These are phyloP conservation scores for Enteromius treurensis DNA, from an alignment of 2,797 vertebrate genomes.

Conservation along the genomic window DNA sequence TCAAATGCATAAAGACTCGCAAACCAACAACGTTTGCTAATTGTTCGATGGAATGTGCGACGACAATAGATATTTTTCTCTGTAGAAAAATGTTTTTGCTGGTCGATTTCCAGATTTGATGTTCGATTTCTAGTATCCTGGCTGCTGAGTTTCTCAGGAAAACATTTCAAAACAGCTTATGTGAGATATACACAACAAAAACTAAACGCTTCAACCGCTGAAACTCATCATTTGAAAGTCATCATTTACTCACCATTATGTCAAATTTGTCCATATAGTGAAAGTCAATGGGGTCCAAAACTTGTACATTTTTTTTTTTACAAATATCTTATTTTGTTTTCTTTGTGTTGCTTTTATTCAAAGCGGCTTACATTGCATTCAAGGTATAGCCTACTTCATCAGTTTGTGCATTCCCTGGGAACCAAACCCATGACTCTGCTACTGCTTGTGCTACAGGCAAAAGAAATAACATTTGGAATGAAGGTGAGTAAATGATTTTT, in stretches of 20 bases:
- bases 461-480: not conserved
- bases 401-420: not conserved
- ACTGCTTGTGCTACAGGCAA: not conserved
- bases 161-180: conserved; percentile 4
- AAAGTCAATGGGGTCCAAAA: not conserved
- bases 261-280: not conserved
- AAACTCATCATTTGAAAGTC: not conserved
- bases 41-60: conserved; percentile 19
- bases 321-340: not conserved
- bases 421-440: not conserved
- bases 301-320: too few relatives aligned
- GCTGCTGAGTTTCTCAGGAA: not conserved
- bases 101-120: conserved; percentile 4
- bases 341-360: not conserved
- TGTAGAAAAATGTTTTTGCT: conserved; percentile 17
- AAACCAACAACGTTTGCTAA: conserved; percentile 12
- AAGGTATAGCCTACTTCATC: not conserved
- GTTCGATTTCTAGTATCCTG: not conserved
- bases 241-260: not conserved
- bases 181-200: conserved; percentile 20
- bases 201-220: not conserved
- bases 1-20: conserved; percentile 6
- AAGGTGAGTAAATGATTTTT: not conserved
- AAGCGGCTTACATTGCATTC: not conserved
- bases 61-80: not conserved